These are phyloP conservation scores for Aselliscus stoliczkanus DNA, from an alignment of 2,797 vertebrate genomes.

Conservation along the genomic window DNA sequence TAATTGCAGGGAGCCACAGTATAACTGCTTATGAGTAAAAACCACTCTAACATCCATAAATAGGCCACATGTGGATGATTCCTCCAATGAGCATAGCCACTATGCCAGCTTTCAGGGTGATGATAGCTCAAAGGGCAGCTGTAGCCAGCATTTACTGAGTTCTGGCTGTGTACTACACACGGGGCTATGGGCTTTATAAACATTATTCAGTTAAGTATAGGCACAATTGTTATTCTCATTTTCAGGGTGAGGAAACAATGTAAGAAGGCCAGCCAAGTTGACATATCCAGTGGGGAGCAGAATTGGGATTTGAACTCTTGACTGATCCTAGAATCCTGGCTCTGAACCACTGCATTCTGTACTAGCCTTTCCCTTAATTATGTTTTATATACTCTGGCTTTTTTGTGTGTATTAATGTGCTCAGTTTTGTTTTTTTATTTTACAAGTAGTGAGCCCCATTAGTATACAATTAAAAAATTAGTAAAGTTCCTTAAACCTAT, in stretches of 20 bases:
- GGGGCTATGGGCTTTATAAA: accelerated
- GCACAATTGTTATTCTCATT: neutral
- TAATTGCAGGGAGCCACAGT: neutral
- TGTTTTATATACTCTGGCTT: neutral
- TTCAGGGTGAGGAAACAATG: neutral
- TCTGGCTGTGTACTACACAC: accelerated
- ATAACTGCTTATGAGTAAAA: neutral
- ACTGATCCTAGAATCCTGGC: neutral
- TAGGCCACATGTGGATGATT: accelerated
- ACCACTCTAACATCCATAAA: neutral
- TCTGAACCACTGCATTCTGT: neutral
- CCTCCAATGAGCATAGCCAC: neutral
- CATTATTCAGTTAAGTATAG: accelerated
- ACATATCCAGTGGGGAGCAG: neutral
- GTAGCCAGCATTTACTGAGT: neutral
- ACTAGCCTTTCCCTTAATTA: neutral
- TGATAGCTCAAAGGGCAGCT: accelerated
- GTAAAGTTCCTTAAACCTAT: neutral
- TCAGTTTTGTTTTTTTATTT: neutral
- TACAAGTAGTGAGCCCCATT: neutral
- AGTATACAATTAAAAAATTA: neutral
- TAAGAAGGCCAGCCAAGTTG: neutral
- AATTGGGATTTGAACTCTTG: neutral
- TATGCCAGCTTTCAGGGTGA: neutral
- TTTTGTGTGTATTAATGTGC: neutral